Evolutionary conservation across 2,797 vertebrate genomes (phyloP).

Genomic region (Enteromius viviparus): DNA sequence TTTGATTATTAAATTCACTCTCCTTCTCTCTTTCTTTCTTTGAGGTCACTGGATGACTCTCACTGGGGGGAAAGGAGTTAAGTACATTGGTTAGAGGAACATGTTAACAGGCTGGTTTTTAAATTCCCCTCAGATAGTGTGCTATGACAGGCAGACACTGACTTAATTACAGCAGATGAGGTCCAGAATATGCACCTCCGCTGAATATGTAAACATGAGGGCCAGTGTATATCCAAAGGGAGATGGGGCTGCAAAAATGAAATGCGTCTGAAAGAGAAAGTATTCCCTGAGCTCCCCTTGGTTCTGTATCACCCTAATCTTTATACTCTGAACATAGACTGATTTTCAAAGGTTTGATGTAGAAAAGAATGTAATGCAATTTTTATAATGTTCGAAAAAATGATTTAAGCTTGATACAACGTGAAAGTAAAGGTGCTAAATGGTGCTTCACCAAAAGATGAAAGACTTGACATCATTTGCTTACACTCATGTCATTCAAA

Average conservation of each 20-base stretch:
- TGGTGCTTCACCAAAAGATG: background rate
- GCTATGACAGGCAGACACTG: conserved; percentile 73
- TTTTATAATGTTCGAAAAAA: background rate
- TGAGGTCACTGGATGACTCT: conserved; percentile 74
- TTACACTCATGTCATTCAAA: background rate
- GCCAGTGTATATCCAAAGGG: conserved; percentile 45
- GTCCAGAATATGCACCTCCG: conserved; percentile 69
- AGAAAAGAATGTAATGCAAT: background rate
- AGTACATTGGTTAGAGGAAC: conserved; percentile 75
- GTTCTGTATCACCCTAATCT: conserved; percentile 35
- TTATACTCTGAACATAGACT: conserved; percentile 46
- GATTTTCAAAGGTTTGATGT: conserved; percentile 8
- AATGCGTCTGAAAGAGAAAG: conserved; percentile 40
- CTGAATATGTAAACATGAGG: conserved; percentile 56
- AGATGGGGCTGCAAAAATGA: conserved; percentile 28
- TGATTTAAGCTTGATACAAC: background rate
- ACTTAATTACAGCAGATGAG: conserved; percentile 78
- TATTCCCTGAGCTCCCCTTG: conserved; percentile 39
- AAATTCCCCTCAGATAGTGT: conserved; percentile 67
- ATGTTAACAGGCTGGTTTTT: conserved; percentile 73
- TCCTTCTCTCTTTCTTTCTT: conserved; percentile 17
- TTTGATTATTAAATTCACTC: conserved; percentile 66
- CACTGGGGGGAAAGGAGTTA: conserved; percentile 70
- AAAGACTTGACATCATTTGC: background rate
- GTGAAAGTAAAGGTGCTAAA: background rate